Conservation (phyloP, 2,888 invertebrate species). For the Dryomyza anilis region DNA sequence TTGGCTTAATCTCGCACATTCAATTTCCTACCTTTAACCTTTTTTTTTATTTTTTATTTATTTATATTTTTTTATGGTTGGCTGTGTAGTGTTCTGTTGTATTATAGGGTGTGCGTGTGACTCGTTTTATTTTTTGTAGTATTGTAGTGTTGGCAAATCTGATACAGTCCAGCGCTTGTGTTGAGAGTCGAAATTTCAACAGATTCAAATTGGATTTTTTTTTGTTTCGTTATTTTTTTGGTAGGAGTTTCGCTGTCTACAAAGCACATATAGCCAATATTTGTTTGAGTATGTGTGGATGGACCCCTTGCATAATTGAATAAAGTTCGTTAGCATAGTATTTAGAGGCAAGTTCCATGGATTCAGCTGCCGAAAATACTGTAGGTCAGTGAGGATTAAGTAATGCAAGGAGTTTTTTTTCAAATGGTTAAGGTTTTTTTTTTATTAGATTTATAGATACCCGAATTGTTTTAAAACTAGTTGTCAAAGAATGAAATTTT, state of each 20-base stretch:
- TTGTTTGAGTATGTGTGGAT: constrained; percentile 6
- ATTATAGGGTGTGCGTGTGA: too few species aligned
- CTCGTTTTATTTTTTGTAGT: neutral
- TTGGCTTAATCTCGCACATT: constrained; percentile 43
- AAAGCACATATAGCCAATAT: constrained; percentile 7
- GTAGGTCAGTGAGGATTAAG: constrained; percentile 32
- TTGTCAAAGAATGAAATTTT: too few species aligned
- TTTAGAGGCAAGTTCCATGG: constrained; percentile 31
- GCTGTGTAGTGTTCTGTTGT: too few species aligned
- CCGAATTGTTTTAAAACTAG: too few species aligned
- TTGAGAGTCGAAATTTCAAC: constrained; percentile 11
- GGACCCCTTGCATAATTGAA: constrained; percentile 35
- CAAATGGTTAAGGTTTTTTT: too few species aligned
- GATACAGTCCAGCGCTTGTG: neutral
- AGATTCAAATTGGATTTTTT: constrained; percentile 12
- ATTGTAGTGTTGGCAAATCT: constrained; percentile 12
- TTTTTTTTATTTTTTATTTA: constrained; percentile 8
- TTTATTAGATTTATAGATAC: too few species aligned
- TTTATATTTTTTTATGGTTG: neutral
- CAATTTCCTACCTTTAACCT: constrained; percentile 40
- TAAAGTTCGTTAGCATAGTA: constrained; percentile 37
- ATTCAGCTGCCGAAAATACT: constrained; percentile 29
- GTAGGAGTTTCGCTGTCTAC: too few species aligned
- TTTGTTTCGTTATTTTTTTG: neutral
- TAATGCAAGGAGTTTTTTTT: too few species aligned